phyloP scores from a whole-genome alignment of 2,113 vertebrate genomes.

The Pangasianodon hypophthalmus region DNA sequence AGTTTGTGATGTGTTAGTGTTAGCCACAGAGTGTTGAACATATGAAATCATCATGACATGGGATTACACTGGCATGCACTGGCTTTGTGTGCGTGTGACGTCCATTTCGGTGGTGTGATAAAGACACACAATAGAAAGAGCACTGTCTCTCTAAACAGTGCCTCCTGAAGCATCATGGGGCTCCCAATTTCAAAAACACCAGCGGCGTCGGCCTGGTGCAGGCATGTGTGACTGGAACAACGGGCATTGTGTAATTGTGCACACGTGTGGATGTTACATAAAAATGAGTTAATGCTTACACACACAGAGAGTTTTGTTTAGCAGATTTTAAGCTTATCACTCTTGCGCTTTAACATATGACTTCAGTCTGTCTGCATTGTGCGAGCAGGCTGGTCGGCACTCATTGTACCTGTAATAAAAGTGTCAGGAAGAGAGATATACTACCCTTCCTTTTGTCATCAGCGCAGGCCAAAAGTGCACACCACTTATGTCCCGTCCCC shows the following conservation, averaged over 20 bases:
- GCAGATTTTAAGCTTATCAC: constrained; percentile 20
- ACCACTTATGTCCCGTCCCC: neutral
- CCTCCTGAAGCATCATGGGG: constrained; percentile 56
- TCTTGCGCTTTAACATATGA: constrained; percentile 47
- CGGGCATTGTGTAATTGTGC: constrained; percentile 36
- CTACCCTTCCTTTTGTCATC: constrained; percentile 33
- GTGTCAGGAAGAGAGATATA: constrained; percentile 49
- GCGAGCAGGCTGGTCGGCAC: constrained; percentile 19
- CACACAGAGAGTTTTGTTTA: constrained; percentile 15
- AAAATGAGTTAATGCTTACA: constrained; percentile 17
- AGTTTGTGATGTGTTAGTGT: neutral
- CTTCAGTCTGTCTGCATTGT: constrained; percentile 40
- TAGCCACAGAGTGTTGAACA: neutral
- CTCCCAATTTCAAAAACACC: constrained; percentile 48
- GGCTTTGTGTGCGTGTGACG: constrained; percentile 23
- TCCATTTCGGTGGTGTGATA: constrained; percentile 42
- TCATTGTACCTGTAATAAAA: constrained; percentile 45
- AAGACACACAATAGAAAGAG: constrained; percentile 61
- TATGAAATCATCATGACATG: neutral
- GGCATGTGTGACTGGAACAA: constrained; percentile 22
- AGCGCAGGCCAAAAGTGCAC: constrained; percentile 28
- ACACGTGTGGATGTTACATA: constrained; percentile 37
- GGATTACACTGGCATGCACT: constrained; percentile 35
- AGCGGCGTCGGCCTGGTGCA: neutral
- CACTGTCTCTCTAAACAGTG: constrained; percentile 64